These are phyloP conservation scores for Nothobranchius furzeri DNA, from an alignment of 2,113 vertebrate genomes.

Conservation along the genomic window DNA sequence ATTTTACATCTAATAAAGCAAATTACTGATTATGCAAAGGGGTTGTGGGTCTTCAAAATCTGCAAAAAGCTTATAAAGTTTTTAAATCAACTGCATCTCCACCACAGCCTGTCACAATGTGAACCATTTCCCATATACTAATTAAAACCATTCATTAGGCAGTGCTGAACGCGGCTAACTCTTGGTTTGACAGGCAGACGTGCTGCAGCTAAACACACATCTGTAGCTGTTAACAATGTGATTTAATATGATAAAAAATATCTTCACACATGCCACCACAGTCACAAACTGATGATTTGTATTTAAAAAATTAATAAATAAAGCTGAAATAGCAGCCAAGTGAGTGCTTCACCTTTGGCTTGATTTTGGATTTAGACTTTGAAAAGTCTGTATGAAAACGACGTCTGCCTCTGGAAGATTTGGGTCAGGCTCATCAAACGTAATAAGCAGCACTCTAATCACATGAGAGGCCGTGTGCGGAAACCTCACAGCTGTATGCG, in stretches of 20 bases:
- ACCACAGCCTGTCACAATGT: constrained; percentile 37
- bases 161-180: constrained; percentile 26
- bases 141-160: constrained; percentile 51
- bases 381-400: constrained; percentile 49
- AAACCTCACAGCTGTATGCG: constrained; percentile 60
- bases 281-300: neutral
- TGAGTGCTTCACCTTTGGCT: constrained; percentile 66
- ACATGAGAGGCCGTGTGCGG: constrained; percentile 56
- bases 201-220: constrained; percentile 19
- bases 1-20: neutral
- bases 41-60: neutral
- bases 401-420: constrained; percentile 65
- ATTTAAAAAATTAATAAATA: constrained; percentile 54
- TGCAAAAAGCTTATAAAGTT: constrained; percentile 21
- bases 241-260: constrained; percentile 27
- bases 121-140: constrained; percentile 34
- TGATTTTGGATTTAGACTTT: constrained; percentile 69
- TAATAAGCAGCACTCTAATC: constrained; percentile 72
- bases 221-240: constrained; percentile 15
- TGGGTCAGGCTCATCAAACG: constrained; percentile 76
- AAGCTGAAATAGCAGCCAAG: constrained; percentile 41
- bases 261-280: neutral
- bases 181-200: constrained; percentile 7
- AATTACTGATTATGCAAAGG: neutral
- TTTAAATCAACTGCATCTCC: constrained; percentile 15